Percentiles rank a stretch among this genome's conserved stretches.
phyloP scores from a whole-genome alignment of 2,113 vertebrate genomes.

The Pholis gunnellus region DNA sequence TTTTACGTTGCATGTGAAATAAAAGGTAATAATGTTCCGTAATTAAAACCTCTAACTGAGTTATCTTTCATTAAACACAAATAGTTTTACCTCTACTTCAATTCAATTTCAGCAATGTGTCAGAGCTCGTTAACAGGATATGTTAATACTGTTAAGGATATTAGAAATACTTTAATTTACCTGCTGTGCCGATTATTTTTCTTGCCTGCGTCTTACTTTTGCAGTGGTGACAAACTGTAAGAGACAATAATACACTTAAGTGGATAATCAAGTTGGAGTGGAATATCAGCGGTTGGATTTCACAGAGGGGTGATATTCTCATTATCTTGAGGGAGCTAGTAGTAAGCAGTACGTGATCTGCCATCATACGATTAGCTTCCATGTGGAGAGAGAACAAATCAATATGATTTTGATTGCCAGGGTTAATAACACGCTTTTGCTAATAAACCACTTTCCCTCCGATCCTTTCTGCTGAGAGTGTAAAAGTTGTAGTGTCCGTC shows the following conservation, averaged over 20 bases:
- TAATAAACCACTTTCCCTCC: slow-evolving; percentile 18
- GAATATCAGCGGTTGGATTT: slow-evolving; percentile 34
- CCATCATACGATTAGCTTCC: slow-evolving; percentile 24
- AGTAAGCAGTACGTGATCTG: slow-evolving; percentile 10
- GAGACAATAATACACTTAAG: not conserved
- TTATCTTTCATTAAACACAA: slow-evolving; percentile 24
- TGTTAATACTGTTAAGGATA: slow-evolving; percentile 15
- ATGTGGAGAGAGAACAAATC: slow-evolving; percentile 31
- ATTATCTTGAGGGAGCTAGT: slow-evolving; percentile 23
- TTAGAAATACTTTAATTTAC: slow-evolving; percentile 11
- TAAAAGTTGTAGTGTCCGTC: slow-evolving; percentile 15
- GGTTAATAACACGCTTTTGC: slow-evolving; percentile 37
- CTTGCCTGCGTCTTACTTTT: not conserved
- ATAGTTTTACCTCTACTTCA: slow-evolving; percentile 25
- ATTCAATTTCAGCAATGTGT: slow-evolving; percentile 13
- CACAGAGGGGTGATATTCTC: slow-evolving; percentile 14
- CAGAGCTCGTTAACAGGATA: slow-evolving; percentile 7
- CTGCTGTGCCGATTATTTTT: not conserved
- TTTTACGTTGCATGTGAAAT: not conserved
- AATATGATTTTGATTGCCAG: slow-evolving; percentile 34
- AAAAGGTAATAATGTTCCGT: slow-evolving; percentile 3
- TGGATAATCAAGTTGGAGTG: slow-evolving; percentile 4
- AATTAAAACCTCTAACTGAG: slow-evolving; percentile 35
- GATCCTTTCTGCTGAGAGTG: slow-evolving; percentile 20
- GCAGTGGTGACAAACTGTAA: slow-evolving; percentile 7